phyloP scores from a whole-genome alignment of 2,888 invertebrate species.

The Agrochola macilenta region DNA sequence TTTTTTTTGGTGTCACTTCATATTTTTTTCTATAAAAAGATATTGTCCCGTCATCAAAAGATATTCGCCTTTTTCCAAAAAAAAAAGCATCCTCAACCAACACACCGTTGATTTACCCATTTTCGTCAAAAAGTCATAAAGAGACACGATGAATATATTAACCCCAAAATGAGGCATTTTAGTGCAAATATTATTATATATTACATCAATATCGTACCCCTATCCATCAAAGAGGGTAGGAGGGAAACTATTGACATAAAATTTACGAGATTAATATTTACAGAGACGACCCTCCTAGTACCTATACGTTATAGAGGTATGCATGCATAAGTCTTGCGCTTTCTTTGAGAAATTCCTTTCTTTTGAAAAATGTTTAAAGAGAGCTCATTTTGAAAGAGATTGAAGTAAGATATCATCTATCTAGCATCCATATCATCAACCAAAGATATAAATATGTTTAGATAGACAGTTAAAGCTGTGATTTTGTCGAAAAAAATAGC shows the following conservation, averaged over 20 bases:
- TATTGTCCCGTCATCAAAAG: too few relatives aligned
- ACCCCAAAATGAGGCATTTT: conserved; percentile 74
- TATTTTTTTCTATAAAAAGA: too few relatives aligned
- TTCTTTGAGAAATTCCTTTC: conserved; percentile 11
- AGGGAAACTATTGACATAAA: conserved; percentile 83
- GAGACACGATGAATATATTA: conserved; percentile 70
- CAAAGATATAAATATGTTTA: too few relatives aligned
- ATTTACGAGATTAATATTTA: conserved; percentile 90
- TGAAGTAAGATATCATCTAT: not conserved
- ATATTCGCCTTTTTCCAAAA: not conserved
- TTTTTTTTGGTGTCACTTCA: too few relatives aligned
- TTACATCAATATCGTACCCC: conserved; percentile 83
- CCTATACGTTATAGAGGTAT: conserved; percentile 27
- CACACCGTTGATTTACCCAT: not conserved
- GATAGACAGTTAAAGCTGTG: too few relatives aligned
- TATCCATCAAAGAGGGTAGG: conserved; percentile 83
- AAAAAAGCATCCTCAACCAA: not conserved
- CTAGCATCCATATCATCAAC: not conserved
- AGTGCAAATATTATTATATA: conserved; percentile 79
- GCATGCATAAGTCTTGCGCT: conserved; percentile 2
- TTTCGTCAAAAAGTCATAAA: conserved; percentile 34
- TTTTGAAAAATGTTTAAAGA: not conserved
- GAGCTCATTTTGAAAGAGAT: not conserved
- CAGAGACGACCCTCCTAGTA: conserved; percentile 70
- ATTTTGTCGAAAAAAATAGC: too few relatives aligned